Evolutionary conservation across 2,888 invertebrate genomes (phyloP), one percentile per base, ranked within the genome.

Genomic region (Adela reaumurella): DNA sequence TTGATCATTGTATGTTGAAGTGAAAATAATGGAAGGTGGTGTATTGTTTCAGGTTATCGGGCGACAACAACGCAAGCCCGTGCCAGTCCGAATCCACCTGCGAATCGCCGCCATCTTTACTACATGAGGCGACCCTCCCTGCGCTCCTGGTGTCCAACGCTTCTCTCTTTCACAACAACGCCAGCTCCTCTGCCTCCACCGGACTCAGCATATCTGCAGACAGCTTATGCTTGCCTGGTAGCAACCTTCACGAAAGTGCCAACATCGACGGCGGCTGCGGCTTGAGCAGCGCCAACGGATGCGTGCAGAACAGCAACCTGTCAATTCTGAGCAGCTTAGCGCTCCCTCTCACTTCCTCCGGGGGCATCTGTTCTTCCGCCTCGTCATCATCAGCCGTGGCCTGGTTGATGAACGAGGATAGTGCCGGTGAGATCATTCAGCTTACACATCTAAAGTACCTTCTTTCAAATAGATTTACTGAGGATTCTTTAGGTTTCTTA

Each of bases 1-100:
- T n/a, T n/a, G n/a, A n/a, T n/a, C n/a, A n/a, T n/a, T n/a, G n/a
- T n/a, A n/a, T n/a, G n/a, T n/a, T n/a, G n/a, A n/a, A n/a, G n/a
- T n/a, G n/a, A n/a, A n/a, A n/a, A n/a, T n/a, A n/a, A n/a, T n/a
- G n/a, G n/a, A n/a, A n/a, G n/a, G n/a, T n/a, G n/a, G n/a, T n/a
- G n/a, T n/a, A n/a, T 53, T 54, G 28, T 68, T 68, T 1, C 68
- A 80, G 80, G 63, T 59, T 79, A 58, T 76, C 79, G 55, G 66
- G 67, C 53, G 78, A 77, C 61, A 62, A 71, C 70, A 74, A 77
- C 68, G 59, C 76, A 57, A 77, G 84, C 58, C 84, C 84, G 8
- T 82, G 82, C 65, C 83, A 83, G 63, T 83, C 83, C 19, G 83
- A 83, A 58, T 84, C 84, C 17, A 83, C 83, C 10, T 85, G 84